Conservation (phyloP, 2,888 invertebrate genomes). For the Drosophila mercatorum region DNA sequence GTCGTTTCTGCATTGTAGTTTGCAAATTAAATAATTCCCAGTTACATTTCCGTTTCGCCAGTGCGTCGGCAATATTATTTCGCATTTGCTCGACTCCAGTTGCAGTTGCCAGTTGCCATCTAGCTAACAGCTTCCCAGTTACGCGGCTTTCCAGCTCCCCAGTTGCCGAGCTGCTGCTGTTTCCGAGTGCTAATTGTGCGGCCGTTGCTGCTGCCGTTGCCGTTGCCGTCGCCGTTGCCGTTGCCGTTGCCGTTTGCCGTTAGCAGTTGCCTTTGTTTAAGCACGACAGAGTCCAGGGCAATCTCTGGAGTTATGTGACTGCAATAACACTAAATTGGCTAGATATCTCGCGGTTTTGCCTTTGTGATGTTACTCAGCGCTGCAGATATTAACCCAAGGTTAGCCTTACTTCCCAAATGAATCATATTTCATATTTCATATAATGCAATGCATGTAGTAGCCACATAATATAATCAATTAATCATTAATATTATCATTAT, state of each 20-base stretch:
- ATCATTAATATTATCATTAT: not conserved
- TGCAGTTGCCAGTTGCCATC: conserved; percentile 27
- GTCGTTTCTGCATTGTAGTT: conserved; percentile 63
- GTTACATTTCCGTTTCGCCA: conserved; percentile 77
- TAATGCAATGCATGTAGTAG: not conserved
- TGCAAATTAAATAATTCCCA: conserved; percentile 81
- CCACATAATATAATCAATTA: not conserved
- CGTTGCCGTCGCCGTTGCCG: conserved; percentile 29
- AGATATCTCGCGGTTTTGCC: conserved; percentile 76
- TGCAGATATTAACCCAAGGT: conserved; percentile 55
- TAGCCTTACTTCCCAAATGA: not conserved
- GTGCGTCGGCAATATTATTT: conserved; percentile 76
- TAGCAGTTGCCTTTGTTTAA: conserved; percentile 46
- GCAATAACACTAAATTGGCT: conserved; percentile 80
- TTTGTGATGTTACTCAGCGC: conserved; percentile 42
- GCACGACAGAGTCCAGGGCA: conserved; percentile 57
- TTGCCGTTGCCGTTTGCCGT: conserved; percentile 34
- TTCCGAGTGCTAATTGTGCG: conserved; percentile 77
- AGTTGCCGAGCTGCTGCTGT: conserved; percentile 50
- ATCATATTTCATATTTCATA: not conserved
- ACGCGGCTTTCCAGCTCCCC: conserved; percentile 8
- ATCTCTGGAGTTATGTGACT: conserved; percentile 76
- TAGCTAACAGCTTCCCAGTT: conserved; percentile 23
- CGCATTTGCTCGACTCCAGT: conserved; percentile 46
- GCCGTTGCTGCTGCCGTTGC: conserved; percentile 31